These are phyloP conservation scores for Drosophila sp. DNA, from an alignment of 1,140 invertebrate genomes.

Conservation along the genomic window DNA sequence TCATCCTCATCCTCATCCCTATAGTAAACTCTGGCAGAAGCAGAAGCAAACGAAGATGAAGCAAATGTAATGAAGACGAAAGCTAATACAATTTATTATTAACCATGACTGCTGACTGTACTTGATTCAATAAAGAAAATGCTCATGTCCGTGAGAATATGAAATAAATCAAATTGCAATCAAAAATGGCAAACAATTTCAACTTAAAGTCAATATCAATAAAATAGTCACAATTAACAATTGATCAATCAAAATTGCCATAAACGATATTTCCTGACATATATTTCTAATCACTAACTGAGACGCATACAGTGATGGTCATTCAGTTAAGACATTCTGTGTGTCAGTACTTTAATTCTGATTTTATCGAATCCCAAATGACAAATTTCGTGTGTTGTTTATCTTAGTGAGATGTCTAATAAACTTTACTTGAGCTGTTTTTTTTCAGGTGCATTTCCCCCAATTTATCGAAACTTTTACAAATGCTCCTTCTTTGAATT, in stretches of 20 bases:
- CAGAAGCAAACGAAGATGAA: neutral
- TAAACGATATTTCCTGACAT: no score
- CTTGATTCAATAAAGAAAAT: constrained; percentile 32
- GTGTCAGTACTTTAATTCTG: no score
- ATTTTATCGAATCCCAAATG: no score
- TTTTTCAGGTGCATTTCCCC: no score
- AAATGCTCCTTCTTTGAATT: no score
- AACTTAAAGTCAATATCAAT: neutral
- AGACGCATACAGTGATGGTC: no score
- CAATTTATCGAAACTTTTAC: no score
- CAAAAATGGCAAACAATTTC: neutral
- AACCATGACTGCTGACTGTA: constrained; percentile 4
- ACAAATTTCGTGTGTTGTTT: no score
- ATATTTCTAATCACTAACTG: no score
- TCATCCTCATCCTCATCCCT: neutral
- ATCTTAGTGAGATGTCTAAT: no score
- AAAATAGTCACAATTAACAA: neutral
- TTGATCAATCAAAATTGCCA: neutral
- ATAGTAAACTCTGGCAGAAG: neutral
- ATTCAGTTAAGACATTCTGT: no score
- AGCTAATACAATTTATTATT: constrained; percentile 77
- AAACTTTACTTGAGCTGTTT: no score
- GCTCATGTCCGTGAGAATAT: neutral
- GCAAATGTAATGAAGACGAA: constrained; percentile 60
- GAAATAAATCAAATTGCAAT: constrained; percentile 1